Conservation (phyloP, 2,888 invertebrate species). For the Portevinia maculata region DNA sequence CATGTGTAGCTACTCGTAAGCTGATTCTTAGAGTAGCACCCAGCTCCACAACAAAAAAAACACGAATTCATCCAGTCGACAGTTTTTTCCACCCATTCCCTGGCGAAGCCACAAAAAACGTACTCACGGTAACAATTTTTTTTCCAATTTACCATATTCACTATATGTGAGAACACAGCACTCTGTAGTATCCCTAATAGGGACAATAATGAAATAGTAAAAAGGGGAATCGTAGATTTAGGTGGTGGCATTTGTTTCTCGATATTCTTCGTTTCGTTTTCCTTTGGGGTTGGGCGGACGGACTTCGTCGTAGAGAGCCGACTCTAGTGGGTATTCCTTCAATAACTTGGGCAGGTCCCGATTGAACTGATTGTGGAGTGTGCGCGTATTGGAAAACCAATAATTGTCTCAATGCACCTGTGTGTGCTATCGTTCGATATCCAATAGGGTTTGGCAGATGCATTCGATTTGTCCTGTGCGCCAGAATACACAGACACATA, state of each 20-base stretch:
- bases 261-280: conserved; percentile 16
- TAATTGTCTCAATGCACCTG: conserved; percentile 68
- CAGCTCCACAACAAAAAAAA: conserved; percentile 3
- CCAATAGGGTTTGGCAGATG: conserved; percentile 62
- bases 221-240: conserved; percentile 48
- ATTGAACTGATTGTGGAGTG: conserved; percentile 59
- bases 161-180: conserved; percentile 41
- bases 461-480: conserved; percentile 40
- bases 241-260: conserved; percentile 30
- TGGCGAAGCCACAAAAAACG: conserved; percentile 34
- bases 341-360: conserved; percentile 52
- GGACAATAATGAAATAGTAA: conserved; percentile 72
- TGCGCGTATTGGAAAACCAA: conserved; percentile 69
- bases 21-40: conserved; percentile 41
- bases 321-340: conserved; percentile 17
- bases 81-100: conserved; percentile 53
- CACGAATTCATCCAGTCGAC: conserved; percentile 55
- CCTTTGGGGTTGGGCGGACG: background rate
- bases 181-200: conserved; percentile 59
- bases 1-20: conserved; percentile 60
- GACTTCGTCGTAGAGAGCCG: background rate
- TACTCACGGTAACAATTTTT: conserved; percentile 64
- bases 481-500: background rate
- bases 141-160: conserved; percentile 68
- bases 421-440: conserved; percentile 57